These are phyloP conservation scores for Lysandra coridon DNA, from an alignment of 2,888 invertebrate genomes.

Conservation along the genomic window DNA sequence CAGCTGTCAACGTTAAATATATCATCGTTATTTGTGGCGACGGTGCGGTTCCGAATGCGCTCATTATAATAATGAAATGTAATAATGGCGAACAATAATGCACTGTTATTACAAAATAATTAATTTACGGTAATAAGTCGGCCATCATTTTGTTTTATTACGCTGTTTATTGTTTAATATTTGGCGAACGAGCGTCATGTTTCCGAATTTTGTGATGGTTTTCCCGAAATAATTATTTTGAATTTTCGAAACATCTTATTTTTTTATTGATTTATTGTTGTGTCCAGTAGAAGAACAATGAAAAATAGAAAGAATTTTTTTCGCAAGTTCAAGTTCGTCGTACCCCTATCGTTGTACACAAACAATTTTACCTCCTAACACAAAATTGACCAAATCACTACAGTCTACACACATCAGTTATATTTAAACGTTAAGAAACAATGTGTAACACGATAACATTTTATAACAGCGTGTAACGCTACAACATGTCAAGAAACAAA, in stretches of 20 bases:
- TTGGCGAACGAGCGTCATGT: not conserved
- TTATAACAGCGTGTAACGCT: too few relatives aligned
- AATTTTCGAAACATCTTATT: not conserved
- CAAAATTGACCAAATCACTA: too few relatives aligned
- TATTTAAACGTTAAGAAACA: too few relatives aligned
- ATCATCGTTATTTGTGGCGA: not conserved
- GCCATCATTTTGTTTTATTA: not conserved
- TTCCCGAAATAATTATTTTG: not conserved
- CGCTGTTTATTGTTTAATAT: not conserved
- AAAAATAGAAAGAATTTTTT: not conserved
- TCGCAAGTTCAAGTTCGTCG: not conserved
- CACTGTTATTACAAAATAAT: conserved; percentile 12
- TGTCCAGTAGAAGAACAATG: too few relatives aligned
- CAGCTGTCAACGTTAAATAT: not conserved
- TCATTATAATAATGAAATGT: conserved; percentile 11
- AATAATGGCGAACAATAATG: conserved; percentile 5
- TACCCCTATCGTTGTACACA: too few relatives aligned
- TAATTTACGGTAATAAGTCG: conserved; percentile 7
- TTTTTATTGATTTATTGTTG: not conserved
- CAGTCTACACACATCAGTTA: too few relatives aligned
- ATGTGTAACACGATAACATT: too few relatives aligned
- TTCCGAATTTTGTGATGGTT: conserved; percentile 1
- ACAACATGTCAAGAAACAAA: too few relatives aligned
- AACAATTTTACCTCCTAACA: too few relatives aligned
- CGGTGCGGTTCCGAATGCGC: not conserved